Evolutionary conservation across 2,113 vertebrate species (phyloP), one percentile per base, ranked within the genome.

Genomic region (Pelobates fuscus): DNA sequence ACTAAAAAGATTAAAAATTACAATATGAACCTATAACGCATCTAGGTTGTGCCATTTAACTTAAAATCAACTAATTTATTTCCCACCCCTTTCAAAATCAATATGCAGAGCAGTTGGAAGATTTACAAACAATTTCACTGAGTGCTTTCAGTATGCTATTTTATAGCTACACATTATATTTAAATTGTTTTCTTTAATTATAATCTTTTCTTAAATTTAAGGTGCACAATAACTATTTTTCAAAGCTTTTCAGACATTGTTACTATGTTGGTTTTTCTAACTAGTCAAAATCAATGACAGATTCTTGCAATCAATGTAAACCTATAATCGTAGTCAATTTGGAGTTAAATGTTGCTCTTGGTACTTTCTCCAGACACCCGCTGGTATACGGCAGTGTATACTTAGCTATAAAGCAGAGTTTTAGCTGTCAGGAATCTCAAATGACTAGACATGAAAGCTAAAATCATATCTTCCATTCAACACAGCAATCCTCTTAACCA

Each of bases 351-450:
- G 30, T 24, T 8, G 77, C n/a, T 55, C 52, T 55, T 23, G 44
- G 18, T 55, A 55, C 52, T 55, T 55, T 55, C 21, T 8, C 52
- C 52, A 55, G 52, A 55, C 52, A 55, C 52, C 79, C 77, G 12
- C 80, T 0, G 65, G 49, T n/a, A 88, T 79, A 72, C 82, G 81
- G 8, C 0, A 72, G 74, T 20, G 6, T 81, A 71, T 82, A 76
- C 72, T 87, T 81, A 89, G 82, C 83, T 78, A 18, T 32, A n/a
- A 85, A 84, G 32, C 65, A 77, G 3, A 55, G 61, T 55, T 54
- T n/a, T 73, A 24, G 55, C 0, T 0, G 80, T 70, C 17, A 71
- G 49, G 64, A 80, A 67, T 74, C 78, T 70, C 10, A 83, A 88
- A 88, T 85, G 54, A 78, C 46, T 67, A 43, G 63, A 69, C 77